A percentile compares a stretch with the other conserved stretches of the same genome.
Evolutionary conservation across 2,797 vertebrate species (phyloP).

Genomic region (Avahi laniger): DNA sequence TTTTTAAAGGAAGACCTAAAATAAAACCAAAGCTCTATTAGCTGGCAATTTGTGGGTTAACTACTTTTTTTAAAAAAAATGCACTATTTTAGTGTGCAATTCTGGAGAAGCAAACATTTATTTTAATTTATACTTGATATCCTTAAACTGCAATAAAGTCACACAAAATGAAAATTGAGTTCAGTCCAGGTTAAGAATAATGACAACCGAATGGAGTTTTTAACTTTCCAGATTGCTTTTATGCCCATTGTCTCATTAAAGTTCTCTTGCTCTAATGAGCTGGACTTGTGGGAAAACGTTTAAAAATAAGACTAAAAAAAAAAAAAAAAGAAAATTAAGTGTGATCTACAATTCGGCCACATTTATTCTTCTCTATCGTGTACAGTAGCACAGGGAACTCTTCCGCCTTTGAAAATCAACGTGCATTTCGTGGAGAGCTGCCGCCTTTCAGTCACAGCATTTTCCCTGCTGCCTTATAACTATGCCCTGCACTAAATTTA

Average conservation of each 20-base stretch:
- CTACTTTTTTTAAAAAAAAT: slow-evolving; percentile 29
- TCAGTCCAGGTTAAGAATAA: background rate
- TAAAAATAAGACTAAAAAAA: slow-evolving; percentile 15
- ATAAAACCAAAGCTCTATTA: background rate
- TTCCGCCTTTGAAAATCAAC: slow-evolving; percentile 76
- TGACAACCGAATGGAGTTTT: background rate
- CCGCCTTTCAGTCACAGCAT: slow-evolving; percentile 37
- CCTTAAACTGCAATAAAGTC: background rate
- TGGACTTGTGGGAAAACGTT: background rate
- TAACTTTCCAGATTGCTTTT: background rate
- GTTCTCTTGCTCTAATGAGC: background rate
- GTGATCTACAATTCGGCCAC: background rate
- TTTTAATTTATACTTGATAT: background rate
- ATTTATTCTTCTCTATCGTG: background rate
- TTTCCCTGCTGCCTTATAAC: slow-evolving; percentile 71
- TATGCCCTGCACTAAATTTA: slow-evolving; percentile 72
- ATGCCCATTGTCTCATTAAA: slow-evolving; percentile 13
- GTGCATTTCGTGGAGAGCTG: slow-evolving; percentile 43
- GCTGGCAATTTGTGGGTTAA: background rate
- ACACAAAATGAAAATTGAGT: background rate
- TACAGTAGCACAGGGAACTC: background rate
- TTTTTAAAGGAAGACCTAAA: background rate
- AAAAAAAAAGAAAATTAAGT: background rate
- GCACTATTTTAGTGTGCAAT: background rate
- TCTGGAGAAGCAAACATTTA: background rate